phyloP scores from a whole-genome alignment of 2,797 vertebrate genomes.

The Myoxocephalus aenaeus region DNA sequence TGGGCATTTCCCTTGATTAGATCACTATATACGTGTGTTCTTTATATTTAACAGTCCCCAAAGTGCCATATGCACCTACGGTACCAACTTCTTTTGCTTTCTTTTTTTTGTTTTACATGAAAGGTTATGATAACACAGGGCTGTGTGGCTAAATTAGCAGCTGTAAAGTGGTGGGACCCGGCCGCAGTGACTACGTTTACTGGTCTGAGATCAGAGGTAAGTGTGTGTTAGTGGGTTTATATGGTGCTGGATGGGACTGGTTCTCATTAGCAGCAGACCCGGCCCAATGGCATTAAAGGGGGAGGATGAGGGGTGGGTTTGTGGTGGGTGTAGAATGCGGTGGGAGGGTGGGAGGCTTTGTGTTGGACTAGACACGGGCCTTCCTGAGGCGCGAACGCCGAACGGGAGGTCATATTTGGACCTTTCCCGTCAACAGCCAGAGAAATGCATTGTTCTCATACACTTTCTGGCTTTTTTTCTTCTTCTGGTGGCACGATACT shows the following conservation, averaged over 20 bases:
- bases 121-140: slow-evolving; percentile 75
- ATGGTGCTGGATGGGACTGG: slow-evolving; percentile 71
- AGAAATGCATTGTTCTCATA: neutral
- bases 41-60: slow-evolving; percentile 63
- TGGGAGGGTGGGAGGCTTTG: slow-evolving; percentile 6
- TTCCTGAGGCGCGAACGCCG: neutral
- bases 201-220: slow-evolving; percentile 80
- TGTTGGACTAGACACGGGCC: slow-evolving; percentile 17
- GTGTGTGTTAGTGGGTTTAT: slow-evolving; percentile 79
- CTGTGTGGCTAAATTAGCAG: slow-evolving; percentile 59
- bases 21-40: slow-evolving; percentile 58
- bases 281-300: slow-evolving; percentile 45
- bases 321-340: slow-evolving; percentile 20
- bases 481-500: neutral
- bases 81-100: slow-evolving; percentile 49
- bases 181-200: slow-evolving; percentile 76
- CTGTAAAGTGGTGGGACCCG: slow-evolving; percentile 69
- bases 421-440: neutral
- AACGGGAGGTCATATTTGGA: slow-evolving; percentile 11
- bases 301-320: neutral
- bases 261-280: slow-evolving; percentile 77
- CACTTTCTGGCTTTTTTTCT: slow-evolving; percentile 10
- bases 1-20: slow-evolving; percentile 61
- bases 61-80: slow-evolving; percentile 52
- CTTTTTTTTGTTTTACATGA: slow-evolving; percentile 55